Conservation (phyloP, 2,113 vertebrate species). For the Vireo altiloquus region DNA sequence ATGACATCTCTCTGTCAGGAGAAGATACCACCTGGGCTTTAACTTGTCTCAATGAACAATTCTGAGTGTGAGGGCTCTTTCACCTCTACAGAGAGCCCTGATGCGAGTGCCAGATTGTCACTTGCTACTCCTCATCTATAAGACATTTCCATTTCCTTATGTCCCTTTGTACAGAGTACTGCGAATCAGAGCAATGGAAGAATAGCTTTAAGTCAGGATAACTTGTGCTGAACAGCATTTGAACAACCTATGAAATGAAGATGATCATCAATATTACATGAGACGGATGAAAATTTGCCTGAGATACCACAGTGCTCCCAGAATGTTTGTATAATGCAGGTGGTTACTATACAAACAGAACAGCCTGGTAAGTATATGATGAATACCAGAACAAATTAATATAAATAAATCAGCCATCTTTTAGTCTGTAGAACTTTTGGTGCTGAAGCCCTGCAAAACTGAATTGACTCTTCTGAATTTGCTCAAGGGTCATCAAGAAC, state of each 20-base stretch:
- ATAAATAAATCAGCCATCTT: not conserved
- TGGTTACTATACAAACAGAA: not conserved
- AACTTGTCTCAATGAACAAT: not conserved
- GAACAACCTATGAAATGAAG: not conserved
- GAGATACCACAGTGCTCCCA: not conserved
- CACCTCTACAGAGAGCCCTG: not conserved
- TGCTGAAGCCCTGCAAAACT: not conserved
- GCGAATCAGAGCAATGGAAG: not conserved
- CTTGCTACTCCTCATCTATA: not conserved
- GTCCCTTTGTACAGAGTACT: not conserved
- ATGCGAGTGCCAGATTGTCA: not conserved
- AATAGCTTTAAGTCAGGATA: not conserved
- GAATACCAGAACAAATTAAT: not conserved
- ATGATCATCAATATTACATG: not conserved
- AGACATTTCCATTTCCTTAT: not conserved
- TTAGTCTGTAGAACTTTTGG: not conserved
- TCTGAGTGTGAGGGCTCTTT: not conserved
- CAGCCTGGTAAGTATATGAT: not conserved
- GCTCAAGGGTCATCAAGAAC: not conserved
- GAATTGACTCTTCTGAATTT: not conserved
- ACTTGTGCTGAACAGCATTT: not conserved
- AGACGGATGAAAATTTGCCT: not conserved
- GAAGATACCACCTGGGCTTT: not conserved
- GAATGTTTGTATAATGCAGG: not conserved
- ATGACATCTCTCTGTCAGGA: not conserved